These are phyloP conservation scores for Caenorhabditis japonica DNA, from an alignment of 2,888 invertebrate genomes.

Conservation along the genomic window DNA sequence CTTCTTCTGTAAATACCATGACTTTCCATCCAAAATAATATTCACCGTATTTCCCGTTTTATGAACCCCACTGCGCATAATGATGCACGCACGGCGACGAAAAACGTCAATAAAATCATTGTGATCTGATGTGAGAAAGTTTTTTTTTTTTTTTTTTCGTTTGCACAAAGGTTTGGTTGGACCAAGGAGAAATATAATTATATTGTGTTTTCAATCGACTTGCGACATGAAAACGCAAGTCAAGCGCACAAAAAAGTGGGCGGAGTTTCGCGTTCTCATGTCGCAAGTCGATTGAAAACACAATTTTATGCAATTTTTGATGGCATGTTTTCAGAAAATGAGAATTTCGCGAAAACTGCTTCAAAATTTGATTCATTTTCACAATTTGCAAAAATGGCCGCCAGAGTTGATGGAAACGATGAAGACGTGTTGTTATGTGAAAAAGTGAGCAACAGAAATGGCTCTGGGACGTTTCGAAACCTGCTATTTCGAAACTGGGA, in stretches of 20 bases:
- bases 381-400: conserved; percentile 68
- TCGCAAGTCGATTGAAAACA: no score
- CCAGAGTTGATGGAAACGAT: conserved; percentile 45
- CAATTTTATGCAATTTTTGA: no score
- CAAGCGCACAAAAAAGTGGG: no score
- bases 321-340: conserved; percentile 12
- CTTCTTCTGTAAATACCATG: not conserved
- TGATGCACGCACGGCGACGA: not conserved
- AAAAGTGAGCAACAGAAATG: conserved; percentile 36
- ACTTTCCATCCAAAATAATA: not conserved
- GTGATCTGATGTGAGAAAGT: conserved; percentile 4
- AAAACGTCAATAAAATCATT: conserved; percentile 14
- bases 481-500: no score
- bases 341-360: conserved; percentile 8
- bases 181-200: no score
- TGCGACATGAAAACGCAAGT: no score
- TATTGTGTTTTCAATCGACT: no score
- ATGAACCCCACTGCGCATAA: not conserved
- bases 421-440: conserved; percentile 43
- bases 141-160: not conserved
- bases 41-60: not conserved
- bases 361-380: conserved; percentile 58
- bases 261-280: no score
- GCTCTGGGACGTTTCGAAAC: no score
- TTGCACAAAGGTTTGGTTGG: not conserved